These are phyloP conservation scores for Lucilia cuprina DNA, from an alignment of 1,140 invertebrate genomes.

Conservation along the genomic window DNA sequence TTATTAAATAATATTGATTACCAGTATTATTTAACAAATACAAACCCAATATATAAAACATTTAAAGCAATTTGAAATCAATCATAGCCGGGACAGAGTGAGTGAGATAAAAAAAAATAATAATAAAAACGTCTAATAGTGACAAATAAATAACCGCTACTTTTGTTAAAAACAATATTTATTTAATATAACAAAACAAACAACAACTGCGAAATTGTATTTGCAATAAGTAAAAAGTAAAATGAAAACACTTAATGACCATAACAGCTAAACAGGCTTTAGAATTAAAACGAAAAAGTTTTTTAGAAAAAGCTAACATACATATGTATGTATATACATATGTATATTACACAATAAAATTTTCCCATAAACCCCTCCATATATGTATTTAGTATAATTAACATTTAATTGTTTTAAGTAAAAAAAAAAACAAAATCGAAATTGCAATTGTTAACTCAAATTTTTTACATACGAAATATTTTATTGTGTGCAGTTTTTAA, in stretches of 20 bases:
- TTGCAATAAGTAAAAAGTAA: no score
- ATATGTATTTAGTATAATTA: neutral
- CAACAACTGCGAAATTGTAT: no score
- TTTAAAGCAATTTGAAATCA: neutral
- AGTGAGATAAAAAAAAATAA: neutral
- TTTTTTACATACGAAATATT: neutral
- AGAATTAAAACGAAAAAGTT: no score
- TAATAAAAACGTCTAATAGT: conserved; percentile 2
- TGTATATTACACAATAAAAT: neutral
- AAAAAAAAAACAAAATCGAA: no score
- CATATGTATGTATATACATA: no score
- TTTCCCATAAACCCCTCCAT: no score
- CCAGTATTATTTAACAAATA: no score
- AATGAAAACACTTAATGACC: no score
- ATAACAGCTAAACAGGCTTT: no score
- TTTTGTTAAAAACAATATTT: neutral
- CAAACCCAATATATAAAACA: no score
- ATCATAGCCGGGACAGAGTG: neutral
- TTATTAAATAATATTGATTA: neutral
- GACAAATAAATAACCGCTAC: neutral
- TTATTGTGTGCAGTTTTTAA: neutral
- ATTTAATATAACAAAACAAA: neutral
- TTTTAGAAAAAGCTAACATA: neutral
- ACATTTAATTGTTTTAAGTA: neutral
- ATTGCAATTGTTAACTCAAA: neutral